Percentiles rank a stretch among this genome's conserved stretches.
Evolutionary conservation across 2,888 invertebrate species (phyloP).

Genomic region (Diadegma fenestrale): DNA sequence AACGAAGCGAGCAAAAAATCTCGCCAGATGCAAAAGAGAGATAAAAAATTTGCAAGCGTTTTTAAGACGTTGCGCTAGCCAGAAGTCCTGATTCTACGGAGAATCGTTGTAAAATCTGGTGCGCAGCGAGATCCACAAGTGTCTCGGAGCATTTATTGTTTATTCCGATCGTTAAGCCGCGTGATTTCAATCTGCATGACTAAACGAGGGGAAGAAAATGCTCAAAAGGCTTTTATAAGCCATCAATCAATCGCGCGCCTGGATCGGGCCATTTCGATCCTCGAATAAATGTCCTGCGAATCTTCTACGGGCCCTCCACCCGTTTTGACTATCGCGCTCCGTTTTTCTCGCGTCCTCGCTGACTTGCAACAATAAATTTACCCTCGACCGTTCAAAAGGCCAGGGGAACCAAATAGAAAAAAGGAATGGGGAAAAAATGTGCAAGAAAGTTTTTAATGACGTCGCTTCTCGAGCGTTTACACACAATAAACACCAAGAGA

Average conservation of each 20-base stretch:
- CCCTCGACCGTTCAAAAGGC: slow-evolving; percentile 65
- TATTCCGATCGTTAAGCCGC: slow-evolving; percentile 30
- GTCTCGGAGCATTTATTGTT: neutral
- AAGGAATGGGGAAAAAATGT: slow-evolving; percentile 64
- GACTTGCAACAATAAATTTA: slow-evolving; percentile 82
- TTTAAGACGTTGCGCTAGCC: neutral
- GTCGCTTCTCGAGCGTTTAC: slow-evolving; percentile 80
- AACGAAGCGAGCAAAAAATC: slow-evolving; percentile 46
- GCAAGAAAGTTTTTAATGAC: slow-evolving; percentile 81
- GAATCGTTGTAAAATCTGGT: slow-evolving; percentile 36
- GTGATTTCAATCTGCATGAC: slow-evolving; percentile 78
- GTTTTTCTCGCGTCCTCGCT: slow-evolving; percentile 75
- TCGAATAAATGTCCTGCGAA: slow-evolving; percentile 69
- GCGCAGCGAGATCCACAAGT: slow-evolving; percentile 10
- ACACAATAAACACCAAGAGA: slow-evolving; percentile 83
- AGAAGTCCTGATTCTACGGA: slow-evolving; percentile 48
- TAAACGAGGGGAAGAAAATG: slow-evolving; percentile 76
- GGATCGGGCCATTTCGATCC: slow-evolving; percentile 74
- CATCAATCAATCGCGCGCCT: slow-evolving; percentile 80
- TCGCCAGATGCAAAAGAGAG: slow-evolving; percentile 26
- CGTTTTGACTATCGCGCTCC: slow-evolving; percentile 50
- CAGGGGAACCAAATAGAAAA: slow-evolving; percentile 49
- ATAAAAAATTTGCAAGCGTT: slow-evolving; percentile 2
- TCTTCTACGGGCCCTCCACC: slow-evolving; percentile 50
- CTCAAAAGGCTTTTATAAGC: slow-evolving; percentile 81